phyloP scores from a whole-genome alignment of 2,797 vertebrate species.

The Apogon hyalosoma region DNA sequence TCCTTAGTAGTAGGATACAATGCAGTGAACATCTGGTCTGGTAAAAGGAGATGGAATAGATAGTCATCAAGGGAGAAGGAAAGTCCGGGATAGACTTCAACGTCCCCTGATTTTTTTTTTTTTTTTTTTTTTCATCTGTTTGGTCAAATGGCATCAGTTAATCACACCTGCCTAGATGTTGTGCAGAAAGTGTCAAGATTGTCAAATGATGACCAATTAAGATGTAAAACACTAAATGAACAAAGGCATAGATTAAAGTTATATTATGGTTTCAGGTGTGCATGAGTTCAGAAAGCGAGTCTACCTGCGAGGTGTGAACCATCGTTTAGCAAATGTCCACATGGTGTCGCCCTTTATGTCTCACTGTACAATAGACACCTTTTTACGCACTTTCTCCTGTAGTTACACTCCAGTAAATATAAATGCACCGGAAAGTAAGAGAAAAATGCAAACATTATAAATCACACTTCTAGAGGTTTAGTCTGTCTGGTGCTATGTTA shows the following conservation, averaged over 20 bases:
- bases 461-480: too few relatives aligned
- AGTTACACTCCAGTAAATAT: background rate
- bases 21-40: slow-evolving; percentile 26
- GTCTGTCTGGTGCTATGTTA: too few relatives aligned
- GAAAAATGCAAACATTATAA: background rate
- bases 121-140: background rate
- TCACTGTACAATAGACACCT: slow-evolving; percentile 13
- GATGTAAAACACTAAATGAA: background rate
- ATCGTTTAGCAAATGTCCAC: slow-evolving; percentile 55
- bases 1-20: slow-evolving; percentile 15
- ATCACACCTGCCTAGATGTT: background rate
- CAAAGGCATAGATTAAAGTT: background rate
- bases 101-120: background rate
- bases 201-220: background rate
- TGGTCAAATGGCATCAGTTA: background rate
- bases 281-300: background rate
- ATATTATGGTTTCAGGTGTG: background rate
- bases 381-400: slow-evolving; percentile 1
- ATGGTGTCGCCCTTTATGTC: slow-evolving; percentile 68
- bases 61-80: slow-evolving; percentile 25
- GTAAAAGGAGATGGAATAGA: background rate
- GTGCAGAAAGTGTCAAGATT: background rate
- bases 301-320: slow-evolving; percentile 29
- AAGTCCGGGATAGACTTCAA: slow-evolving; percentile 18
- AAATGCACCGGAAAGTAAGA: too few relatives aligned